Percentiles rank a stretch among this genome's conserved stretches.
Conservation (phyloP, 2,888 invertebrate species). For the Drosophila phalerata region DNA sequence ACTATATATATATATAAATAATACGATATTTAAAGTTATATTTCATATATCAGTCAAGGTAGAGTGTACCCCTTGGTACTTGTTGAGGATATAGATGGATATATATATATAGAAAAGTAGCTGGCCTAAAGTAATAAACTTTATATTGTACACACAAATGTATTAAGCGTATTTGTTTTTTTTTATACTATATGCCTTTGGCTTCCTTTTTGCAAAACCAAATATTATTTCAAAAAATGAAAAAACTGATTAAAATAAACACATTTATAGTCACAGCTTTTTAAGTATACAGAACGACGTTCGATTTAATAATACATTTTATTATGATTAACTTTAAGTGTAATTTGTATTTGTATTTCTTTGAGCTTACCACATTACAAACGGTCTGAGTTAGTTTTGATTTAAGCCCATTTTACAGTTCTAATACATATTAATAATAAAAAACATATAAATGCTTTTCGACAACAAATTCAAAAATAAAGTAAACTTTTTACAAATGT, state of each 20-base stretch:
- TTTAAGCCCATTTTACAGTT: slow-evolving; percentile 64
- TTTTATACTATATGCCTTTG: slow-evolving; percentile 36
- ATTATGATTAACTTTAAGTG: slow-evolving; percentile 34
- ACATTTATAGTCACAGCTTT: slow-evolving; percentile 75
- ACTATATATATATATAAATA: slow-evolving; percentile 44
- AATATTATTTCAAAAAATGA: slow-evolving; percentile 66
- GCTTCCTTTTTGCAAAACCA: slow-evolving; percentile 74
- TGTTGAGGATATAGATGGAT: slow-evolving; percentile 9
- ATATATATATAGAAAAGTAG: slow-evolving; percentile 21
- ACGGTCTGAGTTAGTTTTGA: slow-evolving; percentile 57
- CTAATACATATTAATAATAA: slow-evolving; percentile 50
- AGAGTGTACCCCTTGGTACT: slow-evolving; percentile 15
- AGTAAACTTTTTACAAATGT: neutral
- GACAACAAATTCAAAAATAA: slow-evolving; percentile 21
- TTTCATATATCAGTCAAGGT: slow-evolving; percentile 17
- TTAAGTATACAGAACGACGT: slow-evolving; percentile 56
- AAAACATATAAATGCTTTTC: slow-evolving; percentile 59
- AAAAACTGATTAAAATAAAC: slow-evolving; percentile 24
- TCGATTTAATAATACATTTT: slow-evolving; percentile 25
- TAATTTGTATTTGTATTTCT: slow-evolving; percentile 35
- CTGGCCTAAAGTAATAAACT: slow-evolving; percentile 38
- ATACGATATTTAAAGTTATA: slow-evolving; percentile 43
- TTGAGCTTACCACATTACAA: slow-evolving; percentile 42
- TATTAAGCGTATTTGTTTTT: slow-evolving; percentile 31
- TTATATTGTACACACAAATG: slow-evolving; percentile 30